Evolutionary conservation across 2,113 vertebrate genomes (phyloP).

Genomic region (Gymnorhina tibicen): DNA sequence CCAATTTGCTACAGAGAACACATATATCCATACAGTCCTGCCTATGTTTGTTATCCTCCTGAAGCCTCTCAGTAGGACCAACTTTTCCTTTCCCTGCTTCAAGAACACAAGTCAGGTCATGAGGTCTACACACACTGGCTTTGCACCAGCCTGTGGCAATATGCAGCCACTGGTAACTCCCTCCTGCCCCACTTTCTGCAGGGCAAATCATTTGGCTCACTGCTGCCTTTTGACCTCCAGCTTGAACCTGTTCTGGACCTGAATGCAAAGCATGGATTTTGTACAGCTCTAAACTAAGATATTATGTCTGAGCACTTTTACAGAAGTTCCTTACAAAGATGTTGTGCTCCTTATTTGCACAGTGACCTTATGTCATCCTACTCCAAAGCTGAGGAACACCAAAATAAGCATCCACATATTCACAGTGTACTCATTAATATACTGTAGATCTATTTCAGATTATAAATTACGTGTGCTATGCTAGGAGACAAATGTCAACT

Average conservation of each 20-base stretch:
- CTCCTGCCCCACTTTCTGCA: neutral
- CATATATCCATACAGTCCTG: neutral
- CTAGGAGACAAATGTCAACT: neutral
- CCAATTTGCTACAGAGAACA: neutral
- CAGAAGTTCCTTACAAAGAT: neutral
- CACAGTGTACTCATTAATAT: neutral
- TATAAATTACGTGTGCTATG: neutral
- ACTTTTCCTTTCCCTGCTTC: neutral
- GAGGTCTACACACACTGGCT: neutral
- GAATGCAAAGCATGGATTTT: accelerated
- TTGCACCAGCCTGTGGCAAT: neutral
- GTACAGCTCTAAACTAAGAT: neutral
- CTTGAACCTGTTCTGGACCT: neutral
- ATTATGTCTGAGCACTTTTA: neutral
- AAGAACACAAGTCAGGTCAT: neutral
- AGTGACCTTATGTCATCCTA: neutral
- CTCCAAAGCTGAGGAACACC: neutral
- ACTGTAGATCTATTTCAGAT: neutral
- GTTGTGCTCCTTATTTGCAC: neutral
- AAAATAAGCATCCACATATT: neutral
- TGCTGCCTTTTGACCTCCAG: neutral
- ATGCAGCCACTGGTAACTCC: neutral
- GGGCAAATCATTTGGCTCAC: neutral
- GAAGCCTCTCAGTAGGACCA: neutral
- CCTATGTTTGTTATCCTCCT: neutral